Evolutionary conservation across 2,888 invertebrate genomes (phyloP).

Genomic region (Entomobrya proxima): DNA sequence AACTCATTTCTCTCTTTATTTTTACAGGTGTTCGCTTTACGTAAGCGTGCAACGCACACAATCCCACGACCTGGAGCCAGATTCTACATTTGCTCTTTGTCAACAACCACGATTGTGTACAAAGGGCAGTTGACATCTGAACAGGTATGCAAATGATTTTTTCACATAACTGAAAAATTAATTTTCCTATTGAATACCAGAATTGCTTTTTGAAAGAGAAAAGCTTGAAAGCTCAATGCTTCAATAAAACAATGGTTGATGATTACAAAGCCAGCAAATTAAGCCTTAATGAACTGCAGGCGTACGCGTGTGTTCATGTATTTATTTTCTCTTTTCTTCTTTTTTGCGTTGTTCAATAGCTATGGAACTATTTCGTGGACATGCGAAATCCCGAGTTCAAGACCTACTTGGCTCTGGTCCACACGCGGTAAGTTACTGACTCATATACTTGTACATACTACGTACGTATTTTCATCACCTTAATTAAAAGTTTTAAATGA

Average conservation of each 20-base stretch:
- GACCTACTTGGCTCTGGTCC: slow-evolving; percentile 96
- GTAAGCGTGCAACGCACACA: slow-evolving; percentile 94
- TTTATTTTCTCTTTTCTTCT: neutral
- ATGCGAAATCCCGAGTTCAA: slow-evolving; percentile 83
- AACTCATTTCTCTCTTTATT: too few species aligned
- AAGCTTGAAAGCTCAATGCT: slow-evolving; percentile 19
- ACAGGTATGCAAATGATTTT: slow-evolving; percentile 81
- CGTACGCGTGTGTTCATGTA: too few species aligned
- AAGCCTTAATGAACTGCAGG: too few species aligned
- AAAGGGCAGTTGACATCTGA: slow-evolving; percentile 98
- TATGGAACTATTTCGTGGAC: slow-evolving; percentile 87
- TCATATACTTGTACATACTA: neutral
- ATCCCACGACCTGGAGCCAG: slow-evolving; percentile 90
- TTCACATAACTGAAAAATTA: neutral
- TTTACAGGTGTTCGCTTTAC: slow-evolving; percentile 90
- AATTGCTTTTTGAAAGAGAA: neutral
- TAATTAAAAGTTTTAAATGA: neutral
- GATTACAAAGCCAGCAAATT: too few species aligned
- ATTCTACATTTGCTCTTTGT: slow-evolving; percentile 97
- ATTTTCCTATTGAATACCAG: slow-evolving; percentile 13
- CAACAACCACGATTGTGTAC: slow-evolving; percentile 93
- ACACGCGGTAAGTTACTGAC: slow-evolving; percentile 81
- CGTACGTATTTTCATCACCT: neutral
- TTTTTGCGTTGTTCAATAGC: slow-evolving; percentile 69
- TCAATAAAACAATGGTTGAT: too few species aligned